Evolutionary conservation across 2,888 invertebrate genomes (phyloP).

Genomic region (Thumatha senex): DNA sequence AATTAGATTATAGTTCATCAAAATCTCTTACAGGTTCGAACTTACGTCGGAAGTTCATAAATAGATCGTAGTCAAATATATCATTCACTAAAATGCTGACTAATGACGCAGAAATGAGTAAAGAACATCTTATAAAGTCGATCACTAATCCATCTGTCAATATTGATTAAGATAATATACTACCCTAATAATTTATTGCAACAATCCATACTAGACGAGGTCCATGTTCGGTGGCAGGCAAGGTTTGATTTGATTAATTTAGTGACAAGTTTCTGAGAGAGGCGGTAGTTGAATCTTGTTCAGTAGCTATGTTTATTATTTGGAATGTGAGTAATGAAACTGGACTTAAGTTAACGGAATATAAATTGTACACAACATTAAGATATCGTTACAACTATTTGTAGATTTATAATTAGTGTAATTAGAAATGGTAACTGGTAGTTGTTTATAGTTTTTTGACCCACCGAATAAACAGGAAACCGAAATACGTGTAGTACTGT

Average conservation of each 20-base stretch:
- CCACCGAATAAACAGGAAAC: background rate
- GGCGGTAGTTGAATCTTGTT: slow-evolving; percentile 1
- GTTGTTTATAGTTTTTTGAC: background rate
- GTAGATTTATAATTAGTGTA: background rate
- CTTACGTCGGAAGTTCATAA: too few relatives aligned
- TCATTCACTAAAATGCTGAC: too few relatives aligned
- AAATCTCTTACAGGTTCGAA: too few relatives aligned
- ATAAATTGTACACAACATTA: background rate
- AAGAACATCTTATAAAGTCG: background rate
- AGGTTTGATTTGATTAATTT: slow-evolving; percentile 12
- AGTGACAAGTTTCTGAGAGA: slow-evolving; percentile 4
- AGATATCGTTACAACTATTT: background rate
- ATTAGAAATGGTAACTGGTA: background rate
- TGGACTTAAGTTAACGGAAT: background rate
- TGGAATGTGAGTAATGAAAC: slow-evolving; percentile 2
- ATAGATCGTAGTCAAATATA: too few relatives aligned
- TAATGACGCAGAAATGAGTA: background rate
- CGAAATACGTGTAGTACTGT: background rate
- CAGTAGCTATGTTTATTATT: background rate
- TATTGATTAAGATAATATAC: slow-evolving; percentile 5
- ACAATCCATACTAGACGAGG: slow-evolving; percentile 2
- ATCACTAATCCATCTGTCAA: slow-evolving; percentile 1
- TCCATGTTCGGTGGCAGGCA: slow-evolving; percentile 6
- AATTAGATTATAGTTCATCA: too few relatives aligned
- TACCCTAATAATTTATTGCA: slow-evolving; percentile 4